phyloP scores from a whole-genome alignment of 2,113 vertebrate species.

The Saccopteryx leptura region DNA sequence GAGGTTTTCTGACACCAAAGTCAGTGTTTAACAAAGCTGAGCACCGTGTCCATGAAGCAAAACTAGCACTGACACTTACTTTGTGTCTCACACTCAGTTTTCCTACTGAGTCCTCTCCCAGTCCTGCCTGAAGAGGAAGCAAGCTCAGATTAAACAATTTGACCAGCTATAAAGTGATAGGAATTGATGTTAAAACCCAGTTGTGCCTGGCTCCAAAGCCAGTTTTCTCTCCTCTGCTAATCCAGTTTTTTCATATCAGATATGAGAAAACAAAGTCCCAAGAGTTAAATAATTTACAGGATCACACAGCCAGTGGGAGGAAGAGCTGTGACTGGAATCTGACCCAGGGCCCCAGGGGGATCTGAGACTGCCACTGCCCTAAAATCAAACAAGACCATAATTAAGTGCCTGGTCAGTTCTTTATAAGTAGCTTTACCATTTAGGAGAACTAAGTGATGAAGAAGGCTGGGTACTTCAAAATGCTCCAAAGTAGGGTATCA shows the following conservation, averaged over 20 bases:
- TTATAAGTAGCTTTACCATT: not conserved
- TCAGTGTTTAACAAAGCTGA: not conserved
- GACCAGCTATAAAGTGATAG: not conserved
- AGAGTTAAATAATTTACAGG: not conserved
- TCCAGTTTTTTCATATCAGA: not conserved
- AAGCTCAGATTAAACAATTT: not conserved
- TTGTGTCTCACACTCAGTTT: accelerated
- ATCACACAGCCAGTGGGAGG: not conserved
- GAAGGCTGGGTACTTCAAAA: not conserved
- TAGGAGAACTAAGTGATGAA: constrained; percentile 9
- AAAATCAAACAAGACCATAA: constrained; percentile 21
- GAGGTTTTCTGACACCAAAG: not conserved
- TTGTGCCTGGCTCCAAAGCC: not conserved
- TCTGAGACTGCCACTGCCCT: not conserved
- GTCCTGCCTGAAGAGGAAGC: not conserved
- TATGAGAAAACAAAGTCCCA: not conserved
- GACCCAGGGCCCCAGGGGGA: not conserved
- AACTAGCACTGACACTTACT: not conserved
- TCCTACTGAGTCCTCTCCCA: not conserved
- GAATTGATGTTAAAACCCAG: not conserved
- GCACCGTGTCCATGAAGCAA: not conserved
- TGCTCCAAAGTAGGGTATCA: not conserved
- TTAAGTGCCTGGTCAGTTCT: not conserved
- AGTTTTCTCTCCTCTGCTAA: not conserved
- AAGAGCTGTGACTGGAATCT: not conserved